phyloP scores from a whole-genome alignment of 2,113 vertebrate genomes.

The Scomber colias region DNA sequence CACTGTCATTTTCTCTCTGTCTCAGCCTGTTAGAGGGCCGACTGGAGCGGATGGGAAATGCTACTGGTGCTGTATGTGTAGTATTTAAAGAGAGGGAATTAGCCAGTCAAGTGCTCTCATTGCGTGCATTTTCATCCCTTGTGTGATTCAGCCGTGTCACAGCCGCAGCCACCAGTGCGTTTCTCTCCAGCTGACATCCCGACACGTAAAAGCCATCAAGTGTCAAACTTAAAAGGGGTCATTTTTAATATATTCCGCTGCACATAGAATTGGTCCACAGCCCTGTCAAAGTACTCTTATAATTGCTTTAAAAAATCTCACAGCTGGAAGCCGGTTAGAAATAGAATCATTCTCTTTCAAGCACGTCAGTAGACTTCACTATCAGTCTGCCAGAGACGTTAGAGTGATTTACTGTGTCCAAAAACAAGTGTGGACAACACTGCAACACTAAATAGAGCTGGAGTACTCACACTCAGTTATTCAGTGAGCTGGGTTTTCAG shows the following conservation, averaged over 20 bases:
- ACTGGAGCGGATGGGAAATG: constrained; percentile 17
- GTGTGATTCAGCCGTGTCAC: constrained; percentile 30
- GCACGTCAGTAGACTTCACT: constrained; percentile 8
- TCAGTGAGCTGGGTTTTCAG: background rate
- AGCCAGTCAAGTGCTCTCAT: constrained; percentile 45
- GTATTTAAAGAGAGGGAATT: constrained; percentile 42
- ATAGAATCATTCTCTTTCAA: constrained; percentile 27
- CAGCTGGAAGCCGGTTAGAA: constrained; percentile 33
- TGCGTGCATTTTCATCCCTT: constrained; percentile 38
- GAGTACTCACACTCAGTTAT: background rate
- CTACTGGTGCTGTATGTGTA: background rate
- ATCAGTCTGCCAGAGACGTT: constrained; percentile 7
- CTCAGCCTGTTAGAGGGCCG: background rate
- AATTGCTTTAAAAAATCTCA: constrained; percentile 55
- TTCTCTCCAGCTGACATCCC: constrained; percentile 47
- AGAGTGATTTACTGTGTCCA: constrained; percentile 8
- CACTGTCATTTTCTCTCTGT: background rate
- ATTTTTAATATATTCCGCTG: constrained; percentile 66
- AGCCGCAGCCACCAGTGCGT: constrained; percentile 21
- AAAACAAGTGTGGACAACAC: constrained; percentile 8
- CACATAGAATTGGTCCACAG: constrained; percentile 37
- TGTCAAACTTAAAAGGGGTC: constrained; percentile 70
- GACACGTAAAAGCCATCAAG: constrained; percentile 55
- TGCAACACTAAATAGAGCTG: constrained; percentile 3
- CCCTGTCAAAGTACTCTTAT: constrained; percentile 49